phyloP scores from a whole-genome alignment of 2,113 vertebrate genomes.

The Bufo bufo region DNA sequence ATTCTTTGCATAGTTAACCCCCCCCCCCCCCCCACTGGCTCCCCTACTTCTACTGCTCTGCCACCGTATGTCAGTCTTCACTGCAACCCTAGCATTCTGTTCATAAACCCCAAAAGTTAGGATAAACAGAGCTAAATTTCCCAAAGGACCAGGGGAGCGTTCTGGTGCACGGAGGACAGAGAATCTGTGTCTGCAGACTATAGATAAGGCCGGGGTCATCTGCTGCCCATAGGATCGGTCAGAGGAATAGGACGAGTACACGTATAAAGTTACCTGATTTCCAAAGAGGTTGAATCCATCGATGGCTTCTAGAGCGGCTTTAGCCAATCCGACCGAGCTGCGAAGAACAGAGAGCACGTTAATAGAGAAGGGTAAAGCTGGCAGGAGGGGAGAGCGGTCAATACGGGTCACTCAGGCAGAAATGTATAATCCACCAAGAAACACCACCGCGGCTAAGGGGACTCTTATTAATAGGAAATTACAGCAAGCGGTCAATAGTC shows the following conservation, averaged over 20 bases:
- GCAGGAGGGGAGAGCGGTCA: not conserved
- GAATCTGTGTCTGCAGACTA: not conserved
- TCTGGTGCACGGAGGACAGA: not conserved
- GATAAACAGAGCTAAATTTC: not conserved
- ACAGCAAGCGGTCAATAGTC: conserved; percentile 2
- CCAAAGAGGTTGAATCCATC: conserved; percentile 99
- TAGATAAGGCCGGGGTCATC: not conserved
- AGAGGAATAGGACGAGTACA: not conserved
- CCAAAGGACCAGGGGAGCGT: not conserved
- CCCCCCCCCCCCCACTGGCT: too few relatives aligned
- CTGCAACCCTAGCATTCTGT: not conserved
- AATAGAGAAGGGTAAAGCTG: not conserved
- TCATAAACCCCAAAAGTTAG: not conserved
- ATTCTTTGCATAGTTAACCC: too few relatives aligned
- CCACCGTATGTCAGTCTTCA: too few relatives aligned
- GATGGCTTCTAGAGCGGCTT: conserved; percentile 96
- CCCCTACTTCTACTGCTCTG: too few relatives aligned
- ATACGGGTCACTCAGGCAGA: too few relatives aligned
- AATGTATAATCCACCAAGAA: not conserved
- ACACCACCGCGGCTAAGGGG: not conserved
- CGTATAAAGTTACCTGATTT: conserved; percentile 83
- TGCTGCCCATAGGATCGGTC: not conserved
- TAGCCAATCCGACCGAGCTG: conserved; percentile 95
- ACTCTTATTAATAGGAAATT: not conserved
- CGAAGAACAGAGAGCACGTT: conserved; percentile 28